A percentile compares a stretch with the other conserved stretches of the same genome.
phyloP scores from a whole-genome alignment of 2,888 invertebrate genomes.

The Teleogryllus oceanicus region DNA sequence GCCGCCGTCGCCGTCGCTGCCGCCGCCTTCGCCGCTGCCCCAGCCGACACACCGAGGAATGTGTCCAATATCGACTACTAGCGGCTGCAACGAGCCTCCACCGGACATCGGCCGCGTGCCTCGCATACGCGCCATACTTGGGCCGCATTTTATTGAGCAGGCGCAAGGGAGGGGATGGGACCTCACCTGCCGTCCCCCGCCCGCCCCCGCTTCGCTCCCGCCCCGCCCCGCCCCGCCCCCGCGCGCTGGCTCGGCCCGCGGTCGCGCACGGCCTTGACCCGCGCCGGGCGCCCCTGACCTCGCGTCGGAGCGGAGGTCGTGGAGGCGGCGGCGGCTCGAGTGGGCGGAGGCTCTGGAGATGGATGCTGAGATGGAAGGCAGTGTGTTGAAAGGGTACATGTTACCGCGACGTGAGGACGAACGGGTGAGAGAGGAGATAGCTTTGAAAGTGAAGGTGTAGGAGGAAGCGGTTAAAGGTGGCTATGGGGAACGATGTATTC shows the following conservation, averaged over 20 bases:
- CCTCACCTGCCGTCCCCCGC: not conserved
- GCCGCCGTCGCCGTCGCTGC: not conserved
- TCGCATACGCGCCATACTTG: not conserved
- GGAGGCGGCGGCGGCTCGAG: not conserved
- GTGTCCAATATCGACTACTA: constrained; percentile 10
- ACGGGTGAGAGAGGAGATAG: too few relatives aligned
- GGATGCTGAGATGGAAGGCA: too few relatives aligned
- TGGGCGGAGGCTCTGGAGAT: not conserved
- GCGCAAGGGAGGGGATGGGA: not conserved
- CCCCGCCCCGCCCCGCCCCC: not conserved
- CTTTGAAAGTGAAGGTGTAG: too few relatives aligned
- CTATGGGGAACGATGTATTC: too few relatives aligned
- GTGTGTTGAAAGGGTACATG: too few relatives aligned
- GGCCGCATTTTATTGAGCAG: not conserved
- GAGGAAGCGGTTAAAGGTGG: too few relatives aligned
- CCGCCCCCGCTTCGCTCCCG: not conserved
- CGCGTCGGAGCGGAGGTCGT: not conserved
- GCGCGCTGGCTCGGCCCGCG: not conserved
- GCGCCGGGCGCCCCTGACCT: not conserved
- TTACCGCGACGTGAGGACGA: too few relatives aligned
- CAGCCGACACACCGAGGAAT: constrained; percentile 1
- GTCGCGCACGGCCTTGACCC: not conserved
- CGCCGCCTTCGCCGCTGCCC: not conserved
- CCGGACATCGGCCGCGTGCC: constrained; percentile 4
- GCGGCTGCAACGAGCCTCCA: not conserved